Base-by-base conservation (phyloP, 2,888 invertebrate species). In the Limulus polyphemus region DNA sequence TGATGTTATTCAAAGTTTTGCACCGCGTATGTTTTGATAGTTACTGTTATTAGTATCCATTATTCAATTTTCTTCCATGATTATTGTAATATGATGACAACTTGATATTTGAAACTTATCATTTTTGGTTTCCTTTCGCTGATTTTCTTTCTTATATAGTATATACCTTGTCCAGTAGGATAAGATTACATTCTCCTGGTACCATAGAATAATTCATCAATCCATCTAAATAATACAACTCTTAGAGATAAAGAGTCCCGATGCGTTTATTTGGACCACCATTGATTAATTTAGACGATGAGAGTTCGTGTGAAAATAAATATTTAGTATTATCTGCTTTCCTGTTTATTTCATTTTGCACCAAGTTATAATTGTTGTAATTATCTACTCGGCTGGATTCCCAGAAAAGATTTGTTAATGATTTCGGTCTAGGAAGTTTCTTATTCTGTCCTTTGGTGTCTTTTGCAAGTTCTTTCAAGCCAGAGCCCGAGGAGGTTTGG, bases 341-440 rank as follows among this genome's bases (percentile, higher is more conserved):
- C 46, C 62, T 65, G n/a, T 51, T 61, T 17, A 62, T 50, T 14
- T 59, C 57, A 55, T 67, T 64, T 49, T 65, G 63, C 48, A 63
- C 59, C 11, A 65, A 58, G 49, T 61, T 63, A 50, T 62, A 59
- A 17, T 62, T 62, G 54, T 59, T 59, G n/a, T 54, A 49, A 49
- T 58, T 60, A 17, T 62, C 64, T 11, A 60, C 54, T 51, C 61
- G 62, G 54, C 67, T 65, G 49, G 63, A 52, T 54, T 69, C 72
- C 67, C 70, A 72, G 67, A 90, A 89, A 72, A 91, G 81, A 78
- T 90, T 90, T 66, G 89, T 90, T 73, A 91, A 79, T 64, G 90
- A 90, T 70, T 89, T 84, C 59, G 90, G 90, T 74, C 90, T 82
- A 71, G 87, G 88, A 64, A 91, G 76, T 72, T 86, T 86, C 70